Conservation (phyloP, 2,888 invertebrate species). For the Agonopterix alstromeriana region DNA sequence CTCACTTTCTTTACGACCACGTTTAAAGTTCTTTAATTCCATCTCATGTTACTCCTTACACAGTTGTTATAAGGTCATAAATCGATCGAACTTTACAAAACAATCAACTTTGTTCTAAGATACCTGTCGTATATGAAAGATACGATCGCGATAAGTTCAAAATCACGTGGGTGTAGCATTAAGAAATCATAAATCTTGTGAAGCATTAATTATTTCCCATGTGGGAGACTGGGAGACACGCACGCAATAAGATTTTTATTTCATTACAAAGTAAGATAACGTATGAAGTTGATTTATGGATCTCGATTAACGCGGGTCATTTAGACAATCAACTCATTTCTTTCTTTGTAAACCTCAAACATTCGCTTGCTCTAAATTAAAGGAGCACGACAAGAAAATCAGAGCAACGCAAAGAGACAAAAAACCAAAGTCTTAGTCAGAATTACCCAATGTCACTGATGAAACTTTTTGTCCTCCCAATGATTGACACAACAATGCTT, state of each 20-base stretch:
- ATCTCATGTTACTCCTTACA: constrained; percentile 9
- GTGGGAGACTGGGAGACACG: constrained; percentile 20
- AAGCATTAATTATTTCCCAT: constrained; percentile 54
- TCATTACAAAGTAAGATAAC: constrained; percentile 55
- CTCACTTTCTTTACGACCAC: constrained; percentile 5
- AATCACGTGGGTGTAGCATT: constrained; percentile 57
- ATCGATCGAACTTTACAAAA: neutral
- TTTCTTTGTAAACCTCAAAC: no score
- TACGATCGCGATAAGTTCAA: constrained; percentile 33
- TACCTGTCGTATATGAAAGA: constrained; percentile 27
- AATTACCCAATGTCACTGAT: no score
- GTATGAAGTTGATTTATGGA: constrained; percentile 50
- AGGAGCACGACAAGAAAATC: no score
- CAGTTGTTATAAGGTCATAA: neutral
- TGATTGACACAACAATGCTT: constrained; percentile 1
- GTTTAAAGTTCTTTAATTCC: neutral
- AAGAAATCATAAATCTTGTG: constrained; percentile 60
- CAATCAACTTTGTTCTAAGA: constrained; percentile 16
- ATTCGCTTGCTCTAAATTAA: no score
- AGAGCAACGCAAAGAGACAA: no score
- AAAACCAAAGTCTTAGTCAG: no score
- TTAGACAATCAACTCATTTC: no score
- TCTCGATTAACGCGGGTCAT: no score
- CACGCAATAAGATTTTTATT: constrained; percentile 48
- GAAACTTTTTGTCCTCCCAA: neutral